These are phyloP conservation scores for Pachycephala philippinensis DNA, from an alignment of 2,113 vertebrate species.

Conservation along the genomic window DNA sequence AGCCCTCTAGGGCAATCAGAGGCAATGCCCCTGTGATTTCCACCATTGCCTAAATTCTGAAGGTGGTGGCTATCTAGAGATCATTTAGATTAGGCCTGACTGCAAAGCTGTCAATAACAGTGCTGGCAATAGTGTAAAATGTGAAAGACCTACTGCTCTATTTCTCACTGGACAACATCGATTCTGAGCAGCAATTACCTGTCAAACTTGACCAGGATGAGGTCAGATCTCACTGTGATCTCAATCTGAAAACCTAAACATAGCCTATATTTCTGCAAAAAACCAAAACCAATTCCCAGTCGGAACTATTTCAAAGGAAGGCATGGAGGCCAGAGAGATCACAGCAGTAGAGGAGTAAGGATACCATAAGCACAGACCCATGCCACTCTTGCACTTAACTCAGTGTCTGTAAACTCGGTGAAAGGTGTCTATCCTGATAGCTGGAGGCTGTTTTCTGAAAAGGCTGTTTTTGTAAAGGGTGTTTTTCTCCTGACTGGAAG, in stretches of 20 bases:
- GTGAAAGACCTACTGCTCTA: not conserved
- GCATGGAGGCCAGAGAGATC: not conserved
- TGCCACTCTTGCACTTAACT: not conserved
- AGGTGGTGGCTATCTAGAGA: not conserved
- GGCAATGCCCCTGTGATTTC: not conserved
- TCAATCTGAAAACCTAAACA: not conserved
- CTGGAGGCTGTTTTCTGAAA: conserved; percentile 8
- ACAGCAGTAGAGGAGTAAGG: not conserved
- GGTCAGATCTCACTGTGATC: not conserved
- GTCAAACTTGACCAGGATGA: not conserved
- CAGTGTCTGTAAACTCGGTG: not conserved
- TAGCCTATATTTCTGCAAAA: not conserved
- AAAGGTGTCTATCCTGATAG: not conserved
- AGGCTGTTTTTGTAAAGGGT: not conserved
- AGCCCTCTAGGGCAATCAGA: not conserved
- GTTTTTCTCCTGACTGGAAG: not conserved
- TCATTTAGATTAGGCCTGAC: not conserved
- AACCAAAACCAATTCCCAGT: not conserved
- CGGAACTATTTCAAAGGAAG: not conserved
- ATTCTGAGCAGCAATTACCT: not conserved
- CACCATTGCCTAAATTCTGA: not conserved
- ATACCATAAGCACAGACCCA: not conserved
- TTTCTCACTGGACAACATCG: not conserved
- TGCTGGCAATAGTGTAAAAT: not conserved
- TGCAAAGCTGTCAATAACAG: not conserved